Base-by-base conservation (phyloP, 2,797 vertebrate species). In the Gastrophryne carolinensis region DNA sequence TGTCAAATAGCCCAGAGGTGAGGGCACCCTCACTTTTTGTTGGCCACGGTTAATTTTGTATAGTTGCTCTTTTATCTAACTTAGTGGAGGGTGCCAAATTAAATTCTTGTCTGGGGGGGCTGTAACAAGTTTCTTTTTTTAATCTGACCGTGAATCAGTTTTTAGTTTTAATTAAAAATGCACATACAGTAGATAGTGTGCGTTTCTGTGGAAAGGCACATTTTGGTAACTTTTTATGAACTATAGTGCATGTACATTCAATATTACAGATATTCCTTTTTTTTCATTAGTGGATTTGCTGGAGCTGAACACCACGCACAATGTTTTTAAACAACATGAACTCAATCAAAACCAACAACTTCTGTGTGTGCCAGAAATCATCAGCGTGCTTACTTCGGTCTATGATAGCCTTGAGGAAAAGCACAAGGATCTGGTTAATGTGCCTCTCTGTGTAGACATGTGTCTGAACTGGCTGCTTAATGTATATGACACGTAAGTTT, bases 381-480 rank as follows among this genome's bases (percentile, higher is more conserved):
- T 99, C 87, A 94, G 93, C 86, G 95, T 95, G 81, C 90, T 99
- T 87, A 97, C 95, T 3, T 95, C 94, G 23, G 91, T 94, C 76
- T 99, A 98, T 4, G 92, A 95, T 2, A 95, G 95, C 27, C 92
- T 99, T 78, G 95, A 98, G 80, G 95, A 98, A 85, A 92, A 95
- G 80, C 93, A 99, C 84, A 95, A 94, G 81, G 95, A 98, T 80
- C 88, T 99, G 87, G 96, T 97, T 82, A 98, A 96, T 0, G 94
- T 98, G 50, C 96, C 96, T 0, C 93, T 99, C 79, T 97, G 95
- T 19, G 92, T 97, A 0, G 96, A 99, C 85, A 98, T 99, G 95
- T 97, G 94, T 87, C 95, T 99, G 83, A 99, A 99, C 89, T 99
- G 96, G 97, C 86, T 99, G 53, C 96, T 99, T 79, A 99, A 98